phyloP scores from a whole-genome alignment of 2,888 invertebrate species.

The Crematogaster levior region DNA sequence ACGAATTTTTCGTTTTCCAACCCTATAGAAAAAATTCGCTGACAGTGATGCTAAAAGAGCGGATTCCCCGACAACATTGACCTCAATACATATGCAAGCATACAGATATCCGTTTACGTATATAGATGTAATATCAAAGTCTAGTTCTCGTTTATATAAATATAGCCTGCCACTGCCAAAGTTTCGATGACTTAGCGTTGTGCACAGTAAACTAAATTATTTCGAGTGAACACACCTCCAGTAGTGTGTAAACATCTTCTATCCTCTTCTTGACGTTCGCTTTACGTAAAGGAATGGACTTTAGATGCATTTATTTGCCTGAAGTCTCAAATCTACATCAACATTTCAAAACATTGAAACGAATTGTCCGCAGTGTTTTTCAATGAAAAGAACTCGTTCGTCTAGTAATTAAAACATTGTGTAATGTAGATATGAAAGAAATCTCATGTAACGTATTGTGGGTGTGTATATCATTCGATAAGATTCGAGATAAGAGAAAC shows the following conservation, averaged over 20 bases:
- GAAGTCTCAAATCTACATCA: not conserved
- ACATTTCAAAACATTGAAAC: not conserved
- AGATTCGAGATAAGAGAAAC: constrained; percentile 1
- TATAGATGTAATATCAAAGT: constrained; percentile 45
- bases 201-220: not conserved
- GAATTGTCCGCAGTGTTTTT: not conserved
- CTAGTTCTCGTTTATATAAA: constrained; percentile 54
- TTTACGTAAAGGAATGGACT: not conserved
- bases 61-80: constrained; percentile 29
- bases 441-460: not conserved
- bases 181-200: not conserved
- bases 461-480: not conserved
- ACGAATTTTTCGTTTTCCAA: not conserved
- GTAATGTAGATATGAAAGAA: not conserved
- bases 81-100: constrained; percentile 56
- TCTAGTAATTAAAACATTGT: not conserved
- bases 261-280: not conserved
- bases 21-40: not conserved
- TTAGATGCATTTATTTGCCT: not conserved
- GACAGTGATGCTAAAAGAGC: constrained; percentile 14
- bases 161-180: constrained; percentile 35
- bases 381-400: not conserved
- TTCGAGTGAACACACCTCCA: not conserved
- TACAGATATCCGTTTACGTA: constrained; percentile 36
- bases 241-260: not conserved